phyloP scores from a whole-genome alignment of 2,113 vertebrate species.

The Thoracochromis brauschi region DNA sequence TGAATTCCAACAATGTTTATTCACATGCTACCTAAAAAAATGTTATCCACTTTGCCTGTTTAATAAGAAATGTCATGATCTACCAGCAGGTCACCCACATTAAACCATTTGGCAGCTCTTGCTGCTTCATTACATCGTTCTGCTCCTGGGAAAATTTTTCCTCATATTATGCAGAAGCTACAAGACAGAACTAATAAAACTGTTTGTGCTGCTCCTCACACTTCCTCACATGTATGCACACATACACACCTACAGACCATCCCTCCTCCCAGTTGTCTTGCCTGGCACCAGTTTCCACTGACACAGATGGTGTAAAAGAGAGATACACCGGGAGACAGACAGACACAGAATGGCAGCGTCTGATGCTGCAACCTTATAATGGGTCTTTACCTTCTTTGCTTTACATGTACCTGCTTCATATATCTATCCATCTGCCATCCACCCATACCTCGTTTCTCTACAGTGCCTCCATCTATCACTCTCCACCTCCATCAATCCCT shows the following conservation, averaged over 20 bases:
- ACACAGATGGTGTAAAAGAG: slow-evolving; percentile 37
- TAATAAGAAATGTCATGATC: neutral
- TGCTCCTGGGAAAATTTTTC: neutral
- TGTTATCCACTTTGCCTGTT: neutral
- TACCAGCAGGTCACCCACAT: neutral
- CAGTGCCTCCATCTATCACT: neutral
- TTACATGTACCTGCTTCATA: neutral
- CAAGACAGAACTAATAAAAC: neutral
- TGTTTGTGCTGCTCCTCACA: neutral
- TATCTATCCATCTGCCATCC: slow-evolving; percentile 3
- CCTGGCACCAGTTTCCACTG: slow-evolving; percentile 26
- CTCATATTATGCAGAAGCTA: neutral
- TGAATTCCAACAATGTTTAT: neutral
- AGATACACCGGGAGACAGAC: neutral
- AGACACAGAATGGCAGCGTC: neutral
- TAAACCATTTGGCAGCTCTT: neutral
- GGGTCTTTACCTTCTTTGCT: neutral
- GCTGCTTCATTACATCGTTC: neutral
- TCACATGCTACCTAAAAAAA: neutral
- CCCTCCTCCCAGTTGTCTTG: slow-evolving; percentile 22
- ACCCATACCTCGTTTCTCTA: neutral
- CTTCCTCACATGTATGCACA: neutral
- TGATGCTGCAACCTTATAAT: neutral
- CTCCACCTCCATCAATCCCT: neutral
- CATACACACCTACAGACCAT: neutral